Base-by-base conservation (phyloP, 2,888 invertebrate species). In the Tipula vernalis region DNA sequence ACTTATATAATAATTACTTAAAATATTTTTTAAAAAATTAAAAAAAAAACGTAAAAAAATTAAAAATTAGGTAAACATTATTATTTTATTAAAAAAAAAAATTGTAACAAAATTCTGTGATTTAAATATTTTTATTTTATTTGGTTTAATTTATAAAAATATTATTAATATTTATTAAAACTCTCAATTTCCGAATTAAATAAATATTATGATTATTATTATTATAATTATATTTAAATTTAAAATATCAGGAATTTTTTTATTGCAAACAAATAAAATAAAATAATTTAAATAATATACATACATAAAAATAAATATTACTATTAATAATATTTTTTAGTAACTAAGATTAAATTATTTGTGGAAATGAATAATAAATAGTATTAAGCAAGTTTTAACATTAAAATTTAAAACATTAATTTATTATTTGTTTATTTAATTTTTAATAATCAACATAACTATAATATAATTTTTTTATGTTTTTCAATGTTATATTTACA, bases 141-240 rank as follows among this genome's bases (percentile, higher is more conserved):
- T 71, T 71, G 2, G 18, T 71, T 51, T 51, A 51, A 28, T 71
- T 71, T 71, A 71, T 71, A 71, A 8, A 12, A 28, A 51, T 71
- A 71, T 28, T 15, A 51, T 51, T 15, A 15, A 71, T 71, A 71
- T 71, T 71, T 51, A 51, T 51, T n/a, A 71, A 71, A 71, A 71
- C 71, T 71, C 71, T 71, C 71, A 71, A 71, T 71, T 71, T 71
- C 71, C 71, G 71, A 71, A 71, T 71, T 71, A 71, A 71, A 71
- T 28, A 71, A 71, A 28, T 71, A 71, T 28, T 71, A 71, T 71
- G 28, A 71, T 51, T 51, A 51, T 28, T 28, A 28, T 28, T 28
- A 28, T 28, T 28, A 28, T 28, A 1, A 28, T 28, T 28, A 28
- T 28, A n/a, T 71, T 28, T 71, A 71, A 28, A 10, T 71, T 71